phyloP scores from a whole-genome alignment of 2,797 vertebrate species.

The Sebastolobus altivelis region DNA sequence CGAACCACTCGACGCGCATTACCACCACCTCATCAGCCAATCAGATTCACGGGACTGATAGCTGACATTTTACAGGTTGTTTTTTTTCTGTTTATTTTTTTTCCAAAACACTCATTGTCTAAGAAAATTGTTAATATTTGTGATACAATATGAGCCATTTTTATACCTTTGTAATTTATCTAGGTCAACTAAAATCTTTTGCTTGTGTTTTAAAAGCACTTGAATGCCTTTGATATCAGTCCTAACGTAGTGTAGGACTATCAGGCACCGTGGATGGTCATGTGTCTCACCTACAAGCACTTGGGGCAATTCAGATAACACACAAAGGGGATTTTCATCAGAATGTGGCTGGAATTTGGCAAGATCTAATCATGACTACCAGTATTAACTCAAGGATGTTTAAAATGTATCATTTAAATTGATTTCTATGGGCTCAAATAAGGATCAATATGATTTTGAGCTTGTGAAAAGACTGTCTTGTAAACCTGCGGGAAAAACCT shows the following conservation, averaged over 20 bases:
- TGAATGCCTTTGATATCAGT: slow-evolving; percentile 33
- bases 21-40: slow-evolving; percentile 55
- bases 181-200: slow-evolving; percentile 25
- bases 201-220: slow-evolving; percentile 37
- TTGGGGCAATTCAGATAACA: slow-evolving; percentile 26
- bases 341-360: neutral
- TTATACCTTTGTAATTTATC: slow-evolving; percentile 70
- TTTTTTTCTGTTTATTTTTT: neutral
- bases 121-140: slow-evolving; percentile 49
- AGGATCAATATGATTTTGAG: neutral
- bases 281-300: slow-evolving; percentile 4
- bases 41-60: slow-evolving; percentile 40
- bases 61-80: slow-evolving; percentile 36
- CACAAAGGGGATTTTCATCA: neutral
- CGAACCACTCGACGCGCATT: slow-evolving; percentile 30
- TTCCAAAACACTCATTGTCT: slow-evolving; percentile 21
- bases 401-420: neutral
- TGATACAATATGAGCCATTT: slow-evolving; percentile 67
- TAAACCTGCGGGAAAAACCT: neutral
- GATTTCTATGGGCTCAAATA: neutral
- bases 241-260: slow-evolving; percentile 7
- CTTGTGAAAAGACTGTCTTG: neutral
- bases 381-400: neutral
- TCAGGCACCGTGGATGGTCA: slow-evolving; percentile 2
- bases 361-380: neutral